Conservation (phyloP, 2,888 invertebrate genomes). For the Cybosia mesomella region DNA sequence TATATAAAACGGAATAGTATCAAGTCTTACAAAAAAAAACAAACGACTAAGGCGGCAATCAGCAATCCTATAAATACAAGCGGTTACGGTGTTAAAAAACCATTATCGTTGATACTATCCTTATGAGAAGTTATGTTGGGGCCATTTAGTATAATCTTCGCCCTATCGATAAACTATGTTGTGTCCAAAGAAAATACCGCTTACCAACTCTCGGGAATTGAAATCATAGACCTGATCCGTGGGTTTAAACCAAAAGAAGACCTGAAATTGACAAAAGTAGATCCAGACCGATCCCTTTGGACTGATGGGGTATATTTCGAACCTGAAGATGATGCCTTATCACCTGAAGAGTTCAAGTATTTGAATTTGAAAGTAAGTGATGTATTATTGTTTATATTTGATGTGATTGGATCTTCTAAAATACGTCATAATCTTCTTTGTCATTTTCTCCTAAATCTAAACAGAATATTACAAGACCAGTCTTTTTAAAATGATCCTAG, state of each 20-base stretch:
- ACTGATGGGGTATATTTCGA: conserved; percentile 66
- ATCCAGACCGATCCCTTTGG: conserved; percentile 41
- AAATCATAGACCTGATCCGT: conserved; percentile 57
- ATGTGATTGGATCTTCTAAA: neutral
- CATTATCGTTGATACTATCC: conserved; percentile 53
- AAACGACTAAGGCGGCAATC: conserved; percentile 14
- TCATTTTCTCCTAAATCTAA: neutral
- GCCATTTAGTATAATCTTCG: conserved; percentile 26
- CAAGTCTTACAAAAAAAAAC: conserved; percentile 2
- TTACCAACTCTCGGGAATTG: conserved; percentile 54
- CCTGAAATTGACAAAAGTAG: conserved; percentile 51
- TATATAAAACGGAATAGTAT: neutral
- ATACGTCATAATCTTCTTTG: too few relatives aligned
- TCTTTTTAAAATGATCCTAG: neutral
- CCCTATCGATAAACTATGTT: conserved; percentile 40
- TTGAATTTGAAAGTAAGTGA: conserved; percentile 52
- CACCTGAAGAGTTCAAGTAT: conserved; percentile 31
- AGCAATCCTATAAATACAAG: conserved; percentile 56
- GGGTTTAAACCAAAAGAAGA: conserved; percentile 50
- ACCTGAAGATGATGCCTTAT: conserved; percentile 59
- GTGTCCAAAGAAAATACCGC: conserved; percentile 49
- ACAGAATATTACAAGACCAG: neutral
- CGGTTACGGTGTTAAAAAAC: conserved; percentile 35
- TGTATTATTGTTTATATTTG: neutral
- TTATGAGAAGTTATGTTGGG: conserved; percentile 48